A percentile compares a stretch with the other conserved stretches of the same genome.
Evolutionary conservation across 1,140 invertebrate species (phyloP).

Genomic region (Heliconius hewitsoni): DNA sequence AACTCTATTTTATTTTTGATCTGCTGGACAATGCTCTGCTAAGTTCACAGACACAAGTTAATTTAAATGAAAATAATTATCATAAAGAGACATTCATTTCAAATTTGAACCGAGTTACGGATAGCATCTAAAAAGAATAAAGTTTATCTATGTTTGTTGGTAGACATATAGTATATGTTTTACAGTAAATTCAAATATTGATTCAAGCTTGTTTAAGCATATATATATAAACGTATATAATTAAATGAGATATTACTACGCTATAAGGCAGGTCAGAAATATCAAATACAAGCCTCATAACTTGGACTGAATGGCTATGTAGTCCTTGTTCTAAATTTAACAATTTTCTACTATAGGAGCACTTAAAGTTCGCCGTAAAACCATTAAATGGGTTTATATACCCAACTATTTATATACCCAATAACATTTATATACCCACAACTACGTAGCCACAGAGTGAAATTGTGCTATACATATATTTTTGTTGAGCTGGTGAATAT

Average conservation of each 20-base stretch:
- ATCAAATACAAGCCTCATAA: not conserved
- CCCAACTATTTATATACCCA: conserved; percentile 16
- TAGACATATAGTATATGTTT: not conserved
- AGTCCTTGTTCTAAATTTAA: conserved; percentile 1
- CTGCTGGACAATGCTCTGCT: too few relatives aligned
- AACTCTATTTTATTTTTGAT: too few relatives aligned
- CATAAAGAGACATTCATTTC: too few relatives aligned
- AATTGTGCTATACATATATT: not conserved
- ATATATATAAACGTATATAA: not conserved
- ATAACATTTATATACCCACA: conserved; percentile 17
- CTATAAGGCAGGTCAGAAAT: not conserved
- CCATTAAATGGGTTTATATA: conserved; percentile 20
- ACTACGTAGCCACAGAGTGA: conserved; percentile 16
- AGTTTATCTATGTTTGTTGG: too few relatives aligned
- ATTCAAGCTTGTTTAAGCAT: too few relatives aligned
- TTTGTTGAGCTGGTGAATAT: not conserved
- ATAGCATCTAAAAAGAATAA: too few relatives aligned
- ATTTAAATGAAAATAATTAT: too few relatives aligned
- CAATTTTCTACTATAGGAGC: conserved; percentile 17
- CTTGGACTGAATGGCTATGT: not conserved
- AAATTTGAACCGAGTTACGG: too few relatives aligned
- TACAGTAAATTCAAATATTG: not conserved
- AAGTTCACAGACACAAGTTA: too few relatives aligned
- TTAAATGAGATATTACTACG: not conserved
- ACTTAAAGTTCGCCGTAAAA: conserved; percentile 21